Base-by-base conservation (phyloP, 2,797 vertebrate species). In the Glyptemys insculpta region DNA sequence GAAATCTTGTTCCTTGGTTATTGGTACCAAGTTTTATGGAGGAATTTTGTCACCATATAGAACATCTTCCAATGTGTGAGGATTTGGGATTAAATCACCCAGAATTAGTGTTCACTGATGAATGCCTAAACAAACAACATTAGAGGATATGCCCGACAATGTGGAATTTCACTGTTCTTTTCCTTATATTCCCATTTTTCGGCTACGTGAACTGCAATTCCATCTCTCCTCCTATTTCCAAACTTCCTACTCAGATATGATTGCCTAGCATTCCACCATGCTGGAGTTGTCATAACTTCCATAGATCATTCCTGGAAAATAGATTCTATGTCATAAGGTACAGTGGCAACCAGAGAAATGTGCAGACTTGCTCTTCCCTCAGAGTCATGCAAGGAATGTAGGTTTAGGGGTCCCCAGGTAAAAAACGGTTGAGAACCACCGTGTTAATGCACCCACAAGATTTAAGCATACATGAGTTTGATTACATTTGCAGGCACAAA, bases 401-500 rank as follows among this genome's bases (percentile, higher is more conserved):
- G 56, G 25, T 6, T 57, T 57, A 57, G 56, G 56, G 56, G 5
- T 57, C 25, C 56, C 56, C 56, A 57, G 56, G 56, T 57, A 29
- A 57, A 57, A 57, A 57, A 57, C 7, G 27, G 27, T 57, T 57
- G 56, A 12, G 56, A 57, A 57, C 21, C 62, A 34, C 47, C 83
- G 83, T 52, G 89, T 31, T 54, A 52, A 88, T 3, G 14, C 29
- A 80, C 29, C 50, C 78, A 0, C 2, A 72, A 95, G 54, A 0
- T 29, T 31, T 8, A 83, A 82, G 4, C n/a, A 23, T 47, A 80
- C 59, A 76, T 88, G 87, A 86, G 68, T 72, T 94, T 62, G 62
- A 5, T 78, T 0, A 0, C 4, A 15, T 0, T 0, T 3, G 2
- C 85, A 49, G 0, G 1, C 44, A 41, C 53, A 62, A 87, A 85